A percentile compares a stretch with the other conserved stretches of the same genome.
Evolutionary conservation across 2,797 vertebrate genomes (phyloP).

Genomic region (Odontamblyopus rebecca): DNA sequence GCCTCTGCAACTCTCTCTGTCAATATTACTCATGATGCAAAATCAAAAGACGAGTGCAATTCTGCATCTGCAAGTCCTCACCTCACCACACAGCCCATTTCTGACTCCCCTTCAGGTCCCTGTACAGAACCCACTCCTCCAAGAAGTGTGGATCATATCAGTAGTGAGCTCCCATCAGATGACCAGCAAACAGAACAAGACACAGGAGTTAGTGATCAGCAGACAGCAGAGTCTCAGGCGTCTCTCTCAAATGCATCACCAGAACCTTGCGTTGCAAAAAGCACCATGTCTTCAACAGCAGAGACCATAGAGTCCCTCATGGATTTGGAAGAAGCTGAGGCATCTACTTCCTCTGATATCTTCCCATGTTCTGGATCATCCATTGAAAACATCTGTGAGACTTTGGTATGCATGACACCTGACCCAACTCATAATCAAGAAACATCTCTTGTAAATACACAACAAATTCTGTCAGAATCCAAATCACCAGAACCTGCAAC

Average conservation of each 20-base stretch:
- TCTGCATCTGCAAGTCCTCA: constrained; percentile 71
- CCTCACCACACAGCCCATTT: constrained; percentile 71
- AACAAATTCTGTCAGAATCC: constrained; percentile 33
- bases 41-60: constrained; percentile 59
- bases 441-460: constrained; percentile 28
- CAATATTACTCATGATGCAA: constrained; percentile 30
- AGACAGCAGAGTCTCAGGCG: constrained; percentile 27
- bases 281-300: constrained; percentile 32
- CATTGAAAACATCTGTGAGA: constrained; percentile 53
- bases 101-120: constrained; percentile 70
- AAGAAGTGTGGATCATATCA: constrained; percentile 61
- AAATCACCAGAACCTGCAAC: constrained; percentile 57
- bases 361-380: constrained; percentile 58
- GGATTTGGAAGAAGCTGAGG: constrained; percentile 51
- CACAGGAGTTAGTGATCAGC: constrained; percentile 38
- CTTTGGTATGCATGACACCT: constrained; percentile 48
- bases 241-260: constrained; percentile 45
- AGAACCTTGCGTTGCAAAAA: constrained; percentile 53
- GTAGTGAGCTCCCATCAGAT: constrained; percentile 50
- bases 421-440: constrained; percentile 49
- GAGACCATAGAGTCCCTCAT: constrained; percentile 32
- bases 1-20: constrained; percentile 25
- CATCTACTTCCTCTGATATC: constrained; percentile 46
- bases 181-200: constrained; percentile 38
- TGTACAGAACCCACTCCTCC: constrained; percentile 55